Percentiles rank a stretch among this genome's conserved stretches.
Conservation (phyloP, 1,140 invertebrate species). For the Phymorhynchus buccinoides region DNA sequence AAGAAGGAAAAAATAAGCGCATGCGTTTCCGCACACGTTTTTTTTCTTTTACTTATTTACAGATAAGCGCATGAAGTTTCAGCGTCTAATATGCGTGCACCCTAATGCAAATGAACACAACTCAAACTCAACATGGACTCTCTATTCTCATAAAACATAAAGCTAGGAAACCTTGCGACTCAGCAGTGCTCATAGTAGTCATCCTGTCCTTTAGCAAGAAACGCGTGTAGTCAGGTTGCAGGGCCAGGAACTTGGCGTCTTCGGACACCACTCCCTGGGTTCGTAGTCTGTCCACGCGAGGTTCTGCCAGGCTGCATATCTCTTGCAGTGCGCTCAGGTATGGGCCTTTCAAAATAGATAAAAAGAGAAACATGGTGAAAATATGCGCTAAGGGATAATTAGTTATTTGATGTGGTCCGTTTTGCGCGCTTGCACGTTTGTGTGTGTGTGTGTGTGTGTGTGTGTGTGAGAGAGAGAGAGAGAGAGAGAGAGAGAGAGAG, state of each 20-base stretch:
- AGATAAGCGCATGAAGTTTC: too few relatives aligned
- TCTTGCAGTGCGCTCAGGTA: neutral
- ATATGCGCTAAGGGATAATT: too few relatives aligned
- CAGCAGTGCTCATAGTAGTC: neutral
- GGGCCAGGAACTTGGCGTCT: neutral
- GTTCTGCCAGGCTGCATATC: slow-evolving; percentile 4
- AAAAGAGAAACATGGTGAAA: neutral
- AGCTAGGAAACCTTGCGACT: slow-evolving; percentile 10
- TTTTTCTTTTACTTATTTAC: too few relatives aligned
- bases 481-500: too few relatives aligned
- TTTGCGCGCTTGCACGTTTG: neutral
- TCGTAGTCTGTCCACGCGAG: neutral
- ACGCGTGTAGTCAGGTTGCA: neutral
- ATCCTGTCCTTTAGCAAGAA: slow-evolving; percentile 12
- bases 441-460: neutral
- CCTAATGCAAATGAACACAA: too few relatives aligned
- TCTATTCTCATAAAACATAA: too few relatives aligned
- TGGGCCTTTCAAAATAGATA: neutral
- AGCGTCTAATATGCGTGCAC: too few relatives aligned
- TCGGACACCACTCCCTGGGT: neutral
- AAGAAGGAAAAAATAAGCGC: too few relatives aligned
- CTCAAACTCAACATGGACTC: too few relatives aligned
- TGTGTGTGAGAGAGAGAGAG: neutral
- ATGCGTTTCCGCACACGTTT: too few relatives aligned
- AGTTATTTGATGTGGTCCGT: neutral